A percentile compares a stretch with the other conserved stretches of the same genome.
Evolutionary conservation across 2,797 vertebrate species (phyloP).

Genomic region (Knipowitschia caucasica): DNA sequence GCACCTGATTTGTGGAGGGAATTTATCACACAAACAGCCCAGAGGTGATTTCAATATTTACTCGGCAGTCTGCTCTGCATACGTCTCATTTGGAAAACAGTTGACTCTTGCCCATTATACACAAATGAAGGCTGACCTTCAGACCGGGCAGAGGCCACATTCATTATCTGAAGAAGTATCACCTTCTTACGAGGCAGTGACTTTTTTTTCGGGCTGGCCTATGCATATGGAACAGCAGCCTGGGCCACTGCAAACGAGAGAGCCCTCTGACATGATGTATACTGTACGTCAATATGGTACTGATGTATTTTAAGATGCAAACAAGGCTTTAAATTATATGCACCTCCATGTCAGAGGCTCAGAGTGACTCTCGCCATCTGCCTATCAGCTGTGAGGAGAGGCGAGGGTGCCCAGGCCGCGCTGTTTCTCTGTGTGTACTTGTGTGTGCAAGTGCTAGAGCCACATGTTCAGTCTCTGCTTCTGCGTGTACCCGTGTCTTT

Average conservation of each 20-base stretch:
- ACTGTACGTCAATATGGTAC: slow-evolving; percentile 99
- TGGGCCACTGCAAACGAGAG: slow-evolving; percentile 76
- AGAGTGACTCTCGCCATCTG: slow-evolving; percentile 94
- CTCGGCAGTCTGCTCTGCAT: slow-evolving; percentile 74
- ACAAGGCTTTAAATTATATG: slow-evolving; percentile 99
- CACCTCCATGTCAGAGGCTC: slow-evolving; percentile 93
- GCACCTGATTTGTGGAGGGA: slow-evolving; percentile 69
- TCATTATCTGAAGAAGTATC: slow-evolving; percentile 80
- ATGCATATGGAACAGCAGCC: slow-evolving; percentile 82
- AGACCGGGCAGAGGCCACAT: slow-evolving; percentile 81
- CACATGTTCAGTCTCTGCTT: slow-evolving; percentile 87
- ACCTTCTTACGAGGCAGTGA: slow-evolving; percentile 69
- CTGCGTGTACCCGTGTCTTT: slow-evolving; percentile 79
- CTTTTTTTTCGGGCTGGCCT: slow-evolving; percentile 44
- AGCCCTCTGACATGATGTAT: slow-evolving; percentile 91
- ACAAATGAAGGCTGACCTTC: slow-evolving; percentile 98
- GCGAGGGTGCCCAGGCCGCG: slow-evolving; percentile 74
- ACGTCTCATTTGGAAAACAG: slow-evolving; percentile 84
- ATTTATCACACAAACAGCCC: slow-evolving; percentile 75
- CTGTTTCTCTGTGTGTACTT: slow-evolving; percentile 31
- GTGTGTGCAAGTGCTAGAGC: slow-evolving; percentile 81
- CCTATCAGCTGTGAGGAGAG: slow-evolving; percentile 95
- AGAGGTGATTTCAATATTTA: slow-evolving; percentile 80
- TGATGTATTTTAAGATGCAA: slow-evolving; percentile 99
- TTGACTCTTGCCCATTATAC: slow-evolving; percentile 82